Evolutionary conservation across 2,888 invertebrate species (phyloP).

Genomic region (Apodemia duryi): DNA sequence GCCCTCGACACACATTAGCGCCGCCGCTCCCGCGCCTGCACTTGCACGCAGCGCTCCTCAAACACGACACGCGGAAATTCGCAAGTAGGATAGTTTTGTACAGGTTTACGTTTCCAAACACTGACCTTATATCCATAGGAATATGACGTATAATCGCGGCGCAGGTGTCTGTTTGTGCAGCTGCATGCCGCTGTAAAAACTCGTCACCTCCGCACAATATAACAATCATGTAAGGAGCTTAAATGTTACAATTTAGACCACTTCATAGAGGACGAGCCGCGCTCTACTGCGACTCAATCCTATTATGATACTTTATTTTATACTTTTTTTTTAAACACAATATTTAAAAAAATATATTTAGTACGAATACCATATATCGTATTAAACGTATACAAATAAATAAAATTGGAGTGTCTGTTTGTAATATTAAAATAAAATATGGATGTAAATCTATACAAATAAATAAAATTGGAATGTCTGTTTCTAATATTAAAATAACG

Average conservation of each 20-base stretch:
- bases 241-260: slow-evolving; percentile 54
- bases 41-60: slow-evolving; percentile 2
- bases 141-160: background rate
- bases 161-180: slow-evolving; percentile 38
- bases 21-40: background rate
- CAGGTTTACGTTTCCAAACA: background rate
- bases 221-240: slow-evolving; percentile 63
- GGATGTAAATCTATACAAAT: too few species aligned
- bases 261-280: slow-evolving; percentile 42
- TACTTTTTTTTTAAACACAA: too few species aligned
- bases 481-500: too few species aligned
- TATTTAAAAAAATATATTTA: background rate
- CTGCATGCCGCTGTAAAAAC: slow-evolving; percentile 31
- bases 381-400: too few species aligned
- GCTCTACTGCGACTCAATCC: slow-evolving; percentile 7
- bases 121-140: background rate
- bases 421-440: too few species aligned
- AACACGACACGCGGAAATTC: slow-evolving; percentile 21
- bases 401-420: too few species aligned
- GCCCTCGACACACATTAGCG: slow-evolving; percentile 30
- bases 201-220: slow-evolving; percentile 50
- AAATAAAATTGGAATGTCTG: too few species aligned
- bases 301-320: slow-evolving; percentile 15
- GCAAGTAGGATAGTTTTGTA: slow-evolving; percentile 21
- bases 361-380: too few species aligned